Conservation (phyloP, 1,140 invertebrate genomes). For the Scaptodrosophila lebanonensis region DNA sequence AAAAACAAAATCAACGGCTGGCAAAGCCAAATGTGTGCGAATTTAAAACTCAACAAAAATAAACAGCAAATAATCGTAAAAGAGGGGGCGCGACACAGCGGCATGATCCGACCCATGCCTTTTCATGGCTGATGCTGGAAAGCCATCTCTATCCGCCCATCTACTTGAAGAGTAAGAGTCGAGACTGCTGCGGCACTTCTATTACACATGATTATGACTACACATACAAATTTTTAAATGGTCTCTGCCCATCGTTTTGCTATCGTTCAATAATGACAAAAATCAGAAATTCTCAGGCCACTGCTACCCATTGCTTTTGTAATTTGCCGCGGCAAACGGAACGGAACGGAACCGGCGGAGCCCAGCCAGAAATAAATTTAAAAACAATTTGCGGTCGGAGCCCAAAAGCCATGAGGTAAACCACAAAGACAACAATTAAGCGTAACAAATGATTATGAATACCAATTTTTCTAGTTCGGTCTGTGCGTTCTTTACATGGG, state of each 20-base stretch:
- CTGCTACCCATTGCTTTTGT: constrained; percentile 62
- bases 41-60: constrained; percentile 73
- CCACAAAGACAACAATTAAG: constrained; percentile 74
- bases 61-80: constrained; percentile 56
- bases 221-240: constrained; percentile 33
- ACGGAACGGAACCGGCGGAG: constrained; percentile 16
- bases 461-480: constrained; percentile 63
- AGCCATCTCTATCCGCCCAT: not conserved
- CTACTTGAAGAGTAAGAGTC: too few relatives aligned
- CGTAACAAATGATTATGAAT: constrained; percentile 75
- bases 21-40: constrained; percentile 53
- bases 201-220: not conserved
- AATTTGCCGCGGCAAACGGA: constrained; percentile 41
- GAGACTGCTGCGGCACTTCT: too few relatives aligned
- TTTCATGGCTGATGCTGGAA: constrained; percentile 48
- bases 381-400: constrained; percentile 69
- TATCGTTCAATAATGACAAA: constrained; percentile 62
- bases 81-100: constrained; percentile 5
- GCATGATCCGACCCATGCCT: not conserved
- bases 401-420: constrained; percentile 47
- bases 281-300: constrained; percentile 73
- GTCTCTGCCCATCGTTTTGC: constrained; percentile 29
- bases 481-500: too few relatives aligned
- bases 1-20: constrained; percentile 5
- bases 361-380: constrained; percentile 66